phyloP scores from a whole-genome alignment of 2,888 invertebrate genomes.

The Pharmacophagus antenor region DNA sequence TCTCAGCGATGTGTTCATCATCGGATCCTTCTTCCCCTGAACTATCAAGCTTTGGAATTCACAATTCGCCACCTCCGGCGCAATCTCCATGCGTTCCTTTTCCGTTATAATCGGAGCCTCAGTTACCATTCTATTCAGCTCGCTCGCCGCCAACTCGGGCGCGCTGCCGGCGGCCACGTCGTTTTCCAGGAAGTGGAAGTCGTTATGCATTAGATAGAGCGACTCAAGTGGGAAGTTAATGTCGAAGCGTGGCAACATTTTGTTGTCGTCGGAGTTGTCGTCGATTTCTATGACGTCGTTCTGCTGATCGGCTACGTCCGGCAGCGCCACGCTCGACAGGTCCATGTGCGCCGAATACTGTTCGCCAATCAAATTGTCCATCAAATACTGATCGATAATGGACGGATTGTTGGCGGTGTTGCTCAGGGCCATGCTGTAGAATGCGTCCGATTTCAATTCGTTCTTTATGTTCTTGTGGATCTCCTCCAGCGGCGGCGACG shows the following conservation, averaged over 20 bases:
- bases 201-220: constrained; percentile 69
- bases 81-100: constrained; percentile 53
- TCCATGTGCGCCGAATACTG: constrained; percentile 66
- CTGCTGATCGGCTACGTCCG: constrained; percentile 59
- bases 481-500: constrained; percentile 71
- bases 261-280: constrained; percentile 73
- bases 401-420: constrained; percentile 51
- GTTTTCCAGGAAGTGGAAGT: constrained; percentile 70
- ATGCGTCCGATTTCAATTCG: constrained; percentile 70
- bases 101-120: constrained; percentile 63
- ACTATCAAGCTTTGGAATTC: constrained; percentile 65
- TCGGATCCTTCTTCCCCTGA: constrained; percentile 70
- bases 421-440: constrained; percentile 60
- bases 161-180: constrained; percentile 54
- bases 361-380: constrained; percentile 70
- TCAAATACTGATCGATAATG: constrained; percentile 66
- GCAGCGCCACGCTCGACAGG: constrained; percentile 56
- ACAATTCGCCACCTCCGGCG: constrained; percentile 42
- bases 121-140: constrained; percentile 60
- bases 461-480: constrained; percentile 74
- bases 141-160: constrained; percentile 51
- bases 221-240: constrained; percentile 71
- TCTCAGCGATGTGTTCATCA: constrained; percentile 71
- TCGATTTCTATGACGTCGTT: constrained; percentile 75
- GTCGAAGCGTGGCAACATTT: constrained; percentile 65